Base-by-base conservation (phyloP, 2,797 vertebrate species). In the Danio albolineatus region DNA sequence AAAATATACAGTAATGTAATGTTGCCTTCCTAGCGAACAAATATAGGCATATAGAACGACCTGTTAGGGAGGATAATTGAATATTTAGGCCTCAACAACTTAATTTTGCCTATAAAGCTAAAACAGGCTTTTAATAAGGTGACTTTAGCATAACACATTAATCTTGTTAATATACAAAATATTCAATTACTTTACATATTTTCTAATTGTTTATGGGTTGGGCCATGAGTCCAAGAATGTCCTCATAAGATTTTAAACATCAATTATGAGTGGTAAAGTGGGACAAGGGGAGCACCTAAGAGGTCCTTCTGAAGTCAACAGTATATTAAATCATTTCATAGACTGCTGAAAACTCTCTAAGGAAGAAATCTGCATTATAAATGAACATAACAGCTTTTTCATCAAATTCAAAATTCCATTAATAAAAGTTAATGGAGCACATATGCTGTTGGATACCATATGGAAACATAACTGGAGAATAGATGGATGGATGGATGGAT, bases 311-410 rank as follows among this genome's bases (percentile, higher is more conserved):
- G 43, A 82, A 84, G 84, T 73, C 49, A 8, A 77, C 49, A 73
- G 75, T 82, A 60, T 80, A 87, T 86, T 87, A 87, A 87, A 90
- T 87, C 82, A 79, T 82, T 88, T 76, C 14, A 66, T 41, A 10
- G 10, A 69, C 61, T 44, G 21, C 16, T 46, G 12, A 44, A 75
- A 67, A 65, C 28, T 41, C 28, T 21, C 16, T 7, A 44, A 66
- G 74, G 39, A 46, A 76, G 44, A 14, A 7, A 19, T 46, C 10
- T 43, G 9, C 13, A n/a, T 65, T 36, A 57, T 56, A 19, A 67
- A 66, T 66, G 38, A 54, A 36, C 38, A 10, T 43, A 39, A 71
- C 54, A 19, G 9, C 14, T 13, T 46, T 53, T 66, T 56, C 41
- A 36, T 59, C 17, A 12, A 36, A 51, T 51, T 75, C 5, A n/a